Conservation (phyloP, 2,888 invertebrate species). For the Orthosia incerta region DNA sequence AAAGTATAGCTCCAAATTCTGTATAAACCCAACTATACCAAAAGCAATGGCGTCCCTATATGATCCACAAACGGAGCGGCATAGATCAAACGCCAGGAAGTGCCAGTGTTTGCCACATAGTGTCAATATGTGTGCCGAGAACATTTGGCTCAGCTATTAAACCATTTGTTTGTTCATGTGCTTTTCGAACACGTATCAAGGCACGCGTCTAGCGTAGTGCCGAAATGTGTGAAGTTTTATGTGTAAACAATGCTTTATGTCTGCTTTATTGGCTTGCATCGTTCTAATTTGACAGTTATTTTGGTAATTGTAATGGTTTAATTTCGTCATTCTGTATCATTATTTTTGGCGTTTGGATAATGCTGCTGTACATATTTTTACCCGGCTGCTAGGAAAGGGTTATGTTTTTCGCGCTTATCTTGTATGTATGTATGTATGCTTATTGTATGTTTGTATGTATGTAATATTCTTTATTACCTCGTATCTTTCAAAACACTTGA, state of each 20-base stretch:
- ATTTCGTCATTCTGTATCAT: background rate
- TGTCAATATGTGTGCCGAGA: constrained; percentile 76
- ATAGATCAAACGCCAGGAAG: constrained; percentile 74
- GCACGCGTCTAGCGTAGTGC: constrained; percentile 60
- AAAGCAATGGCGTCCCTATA: constrained; percentile 34
- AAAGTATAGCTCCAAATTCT: background rate
- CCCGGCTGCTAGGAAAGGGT: too few species aligned
- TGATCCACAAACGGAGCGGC: constrained; percentile 52
- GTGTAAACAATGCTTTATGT: constrained; percentile 45
- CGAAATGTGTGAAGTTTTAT: constrained; percentile 56
- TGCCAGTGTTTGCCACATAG: constrained; percentile 75
- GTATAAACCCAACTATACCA: background rate
- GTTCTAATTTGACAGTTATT: constrained; percentile 34
- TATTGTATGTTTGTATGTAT: too few species aligned
- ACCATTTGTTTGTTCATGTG: constrained; percentile 82
- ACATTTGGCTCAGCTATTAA: constrained; percentile 79
- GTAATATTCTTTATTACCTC: too few species aligned
- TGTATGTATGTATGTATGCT: too few species aligned
- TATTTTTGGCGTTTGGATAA: too few species aligned
- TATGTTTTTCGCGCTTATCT: too few species aligned
- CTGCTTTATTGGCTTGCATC: constrained; percentile 28
- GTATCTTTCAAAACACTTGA: too few species aligned
- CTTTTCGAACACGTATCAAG: constrained; percentile 68
- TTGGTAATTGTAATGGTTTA: background rate
- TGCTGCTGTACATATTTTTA: too few species aligned